phyloP scores from a whole-genome alignment of 2,797 vertebrate species.

The Vipera latastei region DNA sequence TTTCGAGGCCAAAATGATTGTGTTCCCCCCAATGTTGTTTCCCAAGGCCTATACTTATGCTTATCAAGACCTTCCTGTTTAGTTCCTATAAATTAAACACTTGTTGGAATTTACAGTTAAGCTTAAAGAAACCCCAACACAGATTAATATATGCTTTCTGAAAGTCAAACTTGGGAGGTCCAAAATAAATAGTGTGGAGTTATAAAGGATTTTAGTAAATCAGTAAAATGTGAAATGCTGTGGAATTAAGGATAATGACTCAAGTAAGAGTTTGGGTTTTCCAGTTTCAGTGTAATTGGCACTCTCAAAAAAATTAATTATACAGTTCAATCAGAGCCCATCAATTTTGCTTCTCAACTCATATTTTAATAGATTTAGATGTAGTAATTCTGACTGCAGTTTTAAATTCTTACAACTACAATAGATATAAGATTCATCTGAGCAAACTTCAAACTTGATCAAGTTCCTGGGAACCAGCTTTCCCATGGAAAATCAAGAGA shows the following conservation, averaged over 20 bases:
- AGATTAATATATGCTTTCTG: conserved; percentile 40
- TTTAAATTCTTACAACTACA: conserved; percentile 3
- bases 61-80: conserved; percentile 37
- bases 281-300: conserved; percentile 22
- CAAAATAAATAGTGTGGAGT: neutral
- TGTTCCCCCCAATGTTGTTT: conserved; percentile 1
- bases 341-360: conserved; percentile 8
- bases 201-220: conserved; percentile 7
- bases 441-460: neutral
- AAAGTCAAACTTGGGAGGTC: conserved; percentile 25
- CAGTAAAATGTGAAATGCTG: conserved; percentile 34
- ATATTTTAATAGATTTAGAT: neutral
- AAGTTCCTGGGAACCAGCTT: neutral
- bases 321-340: conserved; percentile 19
- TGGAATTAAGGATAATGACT: conserved; percentile 50
- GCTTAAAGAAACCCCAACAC: conserved; percentile 16
- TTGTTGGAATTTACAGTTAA: conserved; percentile 28
- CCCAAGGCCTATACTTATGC: conserved; percentile 45
- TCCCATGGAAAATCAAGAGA: neutral
- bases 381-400: neutral
- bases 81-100: conserved; percentile 52
- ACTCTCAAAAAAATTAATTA: conserved; percentile 16
- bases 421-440: neutral
- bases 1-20: neutral
- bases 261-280: conserved; percentile 23